Evolutionary conservation across 2,888 invertebrate genomes (phyloP).

Genomic region (Andrena dorsata): DNA sequence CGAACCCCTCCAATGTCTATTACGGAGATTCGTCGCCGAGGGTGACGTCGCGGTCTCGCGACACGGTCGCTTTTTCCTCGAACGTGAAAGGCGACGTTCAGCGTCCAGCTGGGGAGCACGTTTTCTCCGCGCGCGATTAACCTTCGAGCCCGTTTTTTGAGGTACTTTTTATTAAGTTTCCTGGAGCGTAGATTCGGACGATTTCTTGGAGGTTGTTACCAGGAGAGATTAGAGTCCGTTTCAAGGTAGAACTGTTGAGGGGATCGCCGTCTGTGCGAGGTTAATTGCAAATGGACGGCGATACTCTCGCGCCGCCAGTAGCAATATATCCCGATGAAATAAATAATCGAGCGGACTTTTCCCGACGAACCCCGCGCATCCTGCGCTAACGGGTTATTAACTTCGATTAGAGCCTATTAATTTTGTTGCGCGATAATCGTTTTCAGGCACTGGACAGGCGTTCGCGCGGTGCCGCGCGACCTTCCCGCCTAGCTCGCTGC

Average conservation of each 20-base stretch:
- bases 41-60: too few species aligned
- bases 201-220: too few species aligned
- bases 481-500: neutral
- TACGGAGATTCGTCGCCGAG: neutral
- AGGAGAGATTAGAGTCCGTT: neutral
- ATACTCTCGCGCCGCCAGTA: constrained; percentile 23
- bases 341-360: constrained; percentile 40
- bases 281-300: constrained; percentile 9
- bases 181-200: too few species aligned
- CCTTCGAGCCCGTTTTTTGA: too few species aligned
- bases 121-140: too few species aligned
- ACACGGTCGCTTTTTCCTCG: too few species aligned
- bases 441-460: constrained; percentile 45
- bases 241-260: too few species aligned
- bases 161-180: too few species aligned
- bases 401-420: constrained; percentile 70
- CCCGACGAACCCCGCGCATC: constrained; percentile 42
- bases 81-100: too few species aligned
- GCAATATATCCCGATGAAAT: constrained; percentile 26
- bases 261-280: neutral
- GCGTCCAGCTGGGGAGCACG: too few species aligned
- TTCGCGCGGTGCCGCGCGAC: constrained; percentile 36
- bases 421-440: constrained; percentile 64
- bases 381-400: constrained; percentile 64
- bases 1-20: neutral